phyloP scores from a whole-genome alignment of 2,888 invertebrate species.

The Orchesellides sinensis region DNA sequence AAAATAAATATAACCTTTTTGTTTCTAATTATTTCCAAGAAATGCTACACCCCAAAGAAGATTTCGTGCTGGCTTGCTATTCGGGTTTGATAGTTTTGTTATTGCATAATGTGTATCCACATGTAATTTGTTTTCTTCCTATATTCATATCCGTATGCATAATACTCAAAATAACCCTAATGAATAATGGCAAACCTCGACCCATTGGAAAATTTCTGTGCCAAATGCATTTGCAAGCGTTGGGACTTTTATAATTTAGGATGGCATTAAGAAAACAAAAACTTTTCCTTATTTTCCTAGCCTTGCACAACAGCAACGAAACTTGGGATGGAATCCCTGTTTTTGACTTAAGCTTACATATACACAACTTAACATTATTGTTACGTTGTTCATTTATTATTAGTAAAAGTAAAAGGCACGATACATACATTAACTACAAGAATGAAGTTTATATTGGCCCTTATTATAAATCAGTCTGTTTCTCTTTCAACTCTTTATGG shows the following conservation, averaged over 20 bases:
- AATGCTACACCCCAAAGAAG: conserved; percentile 2
- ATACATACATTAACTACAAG: too few relatives aligned
- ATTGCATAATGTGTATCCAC: too few relatives aligned
- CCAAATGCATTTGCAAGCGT: neutral
- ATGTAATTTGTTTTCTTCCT: too few relatives aligned
- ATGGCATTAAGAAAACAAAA: neutral
- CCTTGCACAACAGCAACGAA: neutral
- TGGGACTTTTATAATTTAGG: neutral
- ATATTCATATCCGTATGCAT: too few relatives aligned
- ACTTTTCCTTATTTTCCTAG: too few relatives aligned
- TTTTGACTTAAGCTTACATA: neutral
- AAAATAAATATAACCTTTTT: conserved; percentile 11
- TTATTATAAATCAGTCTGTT: conserved; percentile 37
- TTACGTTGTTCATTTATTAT: neutral
- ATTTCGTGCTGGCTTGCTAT: neutral
- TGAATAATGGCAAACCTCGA: too few relatives aligned
- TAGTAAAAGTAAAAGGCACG: neutral
- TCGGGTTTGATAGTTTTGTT: neutral
- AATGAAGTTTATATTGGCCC: too few relatives aligned
- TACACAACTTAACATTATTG: neutral
- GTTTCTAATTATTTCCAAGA: conserved; percentile 10
- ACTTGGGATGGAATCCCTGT: neutral
- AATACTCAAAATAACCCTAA: too few relatives aligned
- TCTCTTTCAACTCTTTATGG: neutral
- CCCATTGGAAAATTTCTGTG: neutral